Conservation (phyloP, 2,888 invertebrate genomes). For the Marronus borbonicus region DNA sequence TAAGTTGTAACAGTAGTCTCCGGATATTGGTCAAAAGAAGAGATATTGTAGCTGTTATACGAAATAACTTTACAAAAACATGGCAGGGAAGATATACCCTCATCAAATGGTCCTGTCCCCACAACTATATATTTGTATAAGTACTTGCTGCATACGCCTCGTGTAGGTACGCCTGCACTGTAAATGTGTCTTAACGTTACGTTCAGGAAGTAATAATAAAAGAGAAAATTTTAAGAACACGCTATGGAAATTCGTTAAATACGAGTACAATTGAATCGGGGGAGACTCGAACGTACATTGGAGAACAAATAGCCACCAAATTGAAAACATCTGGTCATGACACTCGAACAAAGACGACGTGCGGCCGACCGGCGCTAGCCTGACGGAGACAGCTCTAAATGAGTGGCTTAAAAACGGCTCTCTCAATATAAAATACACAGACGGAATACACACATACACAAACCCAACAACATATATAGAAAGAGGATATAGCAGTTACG, state of each 20-base stretch:
- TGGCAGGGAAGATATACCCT: too few species aligned
- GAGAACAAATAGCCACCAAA: conserved; percentile 68
- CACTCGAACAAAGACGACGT: conserved; percentile 71
- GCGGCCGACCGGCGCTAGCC: conserved; percentile 69
- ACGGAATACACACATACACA: conserved; percentile 17
- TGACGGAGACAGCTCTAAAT: conserved; percentile 65
- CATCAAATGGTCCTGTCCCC: too few species aligned
- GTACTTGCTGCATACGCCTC: too few species aligned
- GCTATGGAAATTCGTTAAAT: conserved; percentile 60
- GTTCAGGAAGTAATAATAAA: conserved; percentile 48
- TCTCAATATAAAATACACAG: conserved; percentile 41
- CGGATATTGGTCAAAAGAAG: too few species aligned
- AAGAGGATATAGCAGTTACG: conserved; percentile 4
- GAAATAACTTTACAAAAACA: too few species aligned
- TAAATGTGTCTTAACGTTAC: conserved; percentile 24
- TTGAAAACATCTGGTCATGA: conserved; percentile 72
- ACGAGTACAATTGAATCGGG: conserved; percentile 59
- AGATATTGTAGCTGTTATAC: too few species aligned
- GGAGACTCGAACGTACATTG: conserved; percentile 59
- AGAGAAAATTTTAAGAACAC: conserved; percentile 43
- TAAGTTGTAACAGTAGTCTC: too few species aligned
- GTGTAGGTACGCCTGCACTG: background rate
- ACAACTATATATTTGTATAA: background rate
- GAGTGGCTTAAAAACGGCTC: conserved; percentile 54
- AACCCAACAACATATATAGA: conserved; percentile 29